Conservation (phyloP, 2,113 vertebrate species). For the Nematolebias whitei region DNA sequence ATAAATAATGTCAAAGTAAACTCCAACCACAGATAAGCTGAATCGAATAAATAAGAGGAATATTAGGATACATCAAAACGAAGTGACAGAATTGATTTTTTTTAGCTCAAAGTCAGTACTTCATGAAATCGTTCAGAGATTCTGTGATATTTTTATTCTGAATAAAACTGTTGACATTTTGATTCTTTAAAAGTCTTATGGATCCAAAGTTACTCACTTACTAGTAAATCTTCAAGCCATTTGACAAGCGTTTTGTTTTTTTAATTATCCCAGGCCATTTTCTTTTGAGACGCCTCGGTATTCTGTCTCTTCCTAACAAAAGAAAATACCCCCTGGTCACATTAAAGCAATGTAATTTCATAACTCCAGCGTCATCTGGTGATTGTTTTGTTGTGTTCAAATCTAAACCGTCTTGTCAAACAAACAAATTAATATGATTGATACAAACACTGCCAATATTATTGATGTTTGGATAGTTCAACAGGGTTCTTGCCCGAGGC, state of each 20-base stretch:
- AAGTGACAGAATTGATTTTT: too few relatives aligned
- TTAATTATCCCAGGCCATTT: background rate
- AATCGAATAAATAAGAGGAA: too few relatives aligned
- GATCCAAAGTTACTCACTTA: background rate
- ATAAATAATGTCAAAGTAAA: too few relatives aligned
- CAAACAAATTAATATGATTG: conserved; percentile 44
- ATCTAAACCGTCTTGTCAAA: conserved; percentile 51
- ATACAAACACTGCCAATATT: conserved; percentile 22
- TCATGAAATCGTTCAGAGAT: too few relatives aligned
- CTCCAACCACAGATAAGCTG: too few relatives aligned
- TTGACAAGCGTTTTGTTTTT: background rate
- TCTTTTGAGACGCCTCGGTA: background rate
- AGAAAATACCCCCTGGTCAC: background rate
- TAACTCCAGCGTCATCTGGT: conserved; percentile 20
- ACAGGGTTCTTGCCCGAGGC: conserved; percentile 18
- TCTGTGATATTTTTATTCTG: too few relatives aligned
- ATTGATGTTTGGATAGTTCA: conserved; percentile 40
- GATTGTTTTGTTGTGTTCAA: conserved; percentile 42
- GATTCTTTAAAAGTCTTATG: too few relatives aligned
- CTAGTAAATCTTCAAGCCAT: background rate
- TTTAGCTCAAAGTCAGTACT: too few relatives aligned
- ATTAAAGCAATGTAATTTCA: conserved; percentile 27
- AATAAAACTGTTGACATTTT: too few relatives aligned
- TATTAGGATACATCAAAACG: too few relatives aligned
- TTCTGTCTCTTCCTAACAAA: background rate